Conservation (phyloP, 2,888 invertebrate genomes). For the Cetonia aurata region DNA sequence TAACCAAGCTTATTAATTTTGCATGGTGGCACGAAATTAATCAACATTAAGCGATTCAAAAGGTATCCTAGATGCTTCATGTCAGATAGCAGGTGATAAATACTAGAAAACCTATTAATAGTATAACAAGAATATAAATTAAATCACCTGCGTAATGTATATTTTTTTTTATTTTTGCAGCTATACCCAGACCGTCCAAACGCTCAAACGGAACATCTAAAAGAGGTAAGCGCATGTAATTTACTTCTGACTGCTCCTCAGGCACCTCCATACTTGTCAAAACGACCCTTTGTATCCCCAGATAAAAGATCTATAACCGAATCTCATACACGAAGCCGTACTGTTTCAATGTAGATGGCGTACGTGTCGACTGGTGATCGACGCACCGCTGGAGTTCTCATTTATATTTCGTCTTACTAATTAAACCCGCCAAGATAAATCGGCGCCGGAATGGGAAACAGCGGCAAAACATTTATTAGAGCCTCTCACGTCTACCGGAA, state of each 20-base stretch:
- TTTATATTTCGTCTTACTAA: constrained; percentile 41
- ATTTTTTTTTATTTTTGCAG: constrained; percentile 49
- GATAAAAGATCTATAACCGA: constrained; percentile 34
- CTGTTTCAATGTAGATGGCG: background rate
- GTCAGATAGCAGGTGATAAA: background rate
- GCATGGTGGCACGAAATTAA: too few relatives aligned
- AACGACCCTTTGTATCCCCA: constrained; percentile 1
- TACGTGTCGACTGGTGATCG: constrained; percentile 39
- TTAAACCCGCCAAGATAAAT: constrained; percentile 41
- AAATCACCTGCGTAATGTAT: background rate
- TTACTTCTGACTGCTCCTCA: constrained; percentile 18
- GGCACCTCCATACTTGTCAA: background rate
- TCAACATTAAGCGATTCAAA: too few relatives aligned
- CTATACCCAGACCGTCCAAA: constrained; percentile 55
- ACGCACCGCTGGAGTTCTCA: constrained; percentile 34
- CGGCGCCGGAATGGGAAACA: constrained; percentile 39
- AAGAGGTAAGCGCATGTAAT: constrained; percentile 52
- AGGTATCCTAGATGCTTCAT: too few relatives aligned
- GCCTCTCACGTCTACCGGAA: constrained; percentile 42
- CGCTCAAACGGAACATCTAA: constrained; percentile 54
- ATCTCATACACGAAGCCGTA: constrained; percentile 28
- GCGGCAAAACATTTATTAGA: constrained; percentile 42
- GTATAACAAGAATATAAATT: background rate
- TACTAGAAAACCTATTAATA: constrained; percentile 21
- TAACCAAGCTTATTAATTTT: too few relatives aligned